Base-by-base conservation (phyloP, 2,113 vertebrate species). In the Romanogobio albipinnatus region DNA sequence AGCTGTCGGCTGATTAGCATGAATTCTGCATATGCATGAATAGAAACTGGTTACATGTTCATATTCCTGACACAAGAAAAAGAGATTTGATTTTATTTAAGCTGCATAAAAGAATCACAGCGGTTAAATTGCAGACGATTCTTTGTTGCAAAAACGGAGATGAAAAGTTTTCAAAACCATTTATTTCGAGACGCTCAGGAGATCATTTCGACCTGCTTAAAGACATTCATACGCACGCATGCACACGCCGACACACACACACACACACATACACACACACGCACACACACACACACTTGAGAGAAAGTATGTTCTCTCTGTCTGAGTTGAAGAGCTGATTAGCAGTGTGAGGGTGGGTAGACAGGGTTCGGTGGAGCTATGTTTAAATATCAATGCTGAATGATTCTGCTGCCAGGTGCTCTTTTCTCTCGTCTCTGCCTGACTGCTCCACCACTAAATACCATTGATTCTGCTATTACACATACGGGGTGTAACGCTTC, bases 401-500 rank as follows among this genome's bases (percentile, higher is more conserved):
- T 83, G 68, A 86, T 88, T 88, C 87, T 68, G 19, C 64, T 80
- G 76, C 80, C 86, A 88, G 87, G 87, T 88, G 87, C 81, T 79
- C 87, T 76, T 83, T 88, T 88, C 80, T 88, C 70, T 59, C 73
- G 73, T 26, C 81, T 70, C 33, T 80, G 84, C 84, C 49, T 76
- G 75, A 75, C 87, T 88, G 68, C 83, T 82, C 61, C 17, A 62
- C n/a, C 64, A 49, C 68, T 88, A 82, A 86, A 88, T 88, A 68
- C 87, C 87, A 74, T 82, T 88, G 76, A 88, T 88, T 86, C 81
- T 83, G 76, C 43, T 75, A 82, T 71, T 79, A 36, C 86, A 68
- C 71, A 61, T 29, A 74, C 45, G 0, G 49, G 17, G 22, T 22
- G 26, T 66, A n/a, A 39, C 13, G 14, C 58, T 78, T 84, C 76